These are phyloP conservation scores for Nannobrachium achirus DNA, from an alignment of 2,113 vertebrate genomes.

Conservation along the genomic window DNA sequence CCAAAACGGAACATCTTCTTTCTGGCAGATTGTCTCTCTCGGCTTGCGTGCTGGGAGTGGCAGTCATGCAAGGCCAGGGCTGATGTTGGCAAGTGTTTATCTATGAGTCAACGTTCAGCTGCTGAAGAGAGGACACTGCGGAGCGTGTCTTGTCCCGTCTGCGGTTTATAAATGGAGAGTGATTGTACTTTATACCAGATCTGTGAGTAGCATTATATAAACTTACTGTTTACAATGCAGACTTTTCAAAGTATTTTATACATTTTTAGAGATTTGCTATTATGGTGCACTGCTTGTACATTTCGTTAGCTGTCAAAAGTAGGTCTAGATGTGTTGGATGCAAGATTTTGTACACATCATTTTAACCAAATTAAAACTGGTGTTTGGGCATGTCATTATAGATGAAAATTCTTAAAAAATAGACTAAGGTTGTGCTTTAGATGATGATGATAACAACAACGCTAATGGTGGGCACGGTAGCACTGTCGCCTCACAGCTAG, in stretches of 20 bases:
- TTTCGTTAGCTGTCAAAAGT: background rate
- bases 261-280: background rate
- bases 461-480: no score
- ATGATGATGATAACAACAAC: no score
- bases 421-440: no score
- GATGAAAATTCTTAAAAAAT: no score
- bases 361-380: no score
- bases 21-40: constrained; percentile 64
- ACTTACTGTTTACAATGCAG: background rate
- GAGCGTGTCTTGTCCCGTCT: constrained; percentile 20
- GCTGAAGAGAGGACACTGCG: constrained; percentile 1
- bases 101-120: constrained; percentile 26
- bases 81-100: constrained; percentile 38
- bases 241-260: background rate
- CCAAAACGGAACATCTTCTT: constrained; percentile 74
- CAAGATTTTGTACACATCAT: background rate
- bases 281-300: background rate
- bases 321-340: background rate
- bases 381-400: no score
- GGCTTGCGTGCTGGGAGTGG: constrained; percentile 57
- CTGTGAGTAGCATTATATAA: constrained; percentile 58
- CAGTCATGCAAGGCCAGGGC: constrained; percentile 31
- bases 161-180: constrained; percentile 40
- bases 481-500: no score
- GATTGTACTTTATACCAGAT: constrained; percentile 31